Evolutionary conservation across 1,140 invertebrate species (phyloP).

Genomic region (Ceratosolen solmsi): DNA sequence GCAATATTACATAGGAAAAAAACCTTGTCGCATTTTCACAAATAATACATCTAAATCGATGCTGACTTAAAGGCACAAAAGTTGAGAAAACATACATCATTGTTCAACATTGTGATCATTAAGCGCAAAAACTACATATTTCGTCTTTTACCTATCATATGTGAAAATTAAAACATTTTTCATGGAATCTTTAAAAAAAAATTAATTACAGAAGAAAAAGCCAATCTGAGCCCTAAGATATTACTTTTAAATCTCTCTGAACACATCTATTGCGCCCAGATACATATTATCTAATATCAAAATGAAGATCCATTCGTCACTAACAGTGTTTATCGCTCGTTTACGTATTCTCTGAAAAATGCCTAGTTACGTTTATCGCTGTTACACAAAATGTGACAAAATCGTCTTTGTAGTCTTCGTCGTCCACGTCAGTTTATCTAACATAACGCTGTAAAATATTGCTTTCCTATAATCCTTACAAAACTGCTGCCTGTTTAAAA

Average conservation of each 20-base stretch:
- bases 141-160: constrained; percentile 40
- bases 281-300: constrained; percentile 76
- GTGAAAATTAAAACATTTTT: constrained; percentile 47
- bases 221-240: constrained; percentile 65
- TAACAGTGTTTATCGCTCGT: constrained; percentile 69
- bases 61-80: constrained; percentile 68
- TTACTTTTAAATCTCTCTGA: constrained; percentile 71
- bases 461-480: constrained; percentile 68
- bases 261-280: constrained; percentile 76
- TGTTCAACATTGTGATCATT: constrained; percentile 49
- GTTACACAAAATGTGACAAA: constrained; percentile 66
- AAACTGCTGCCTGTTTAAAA: constrained; percentile 67
- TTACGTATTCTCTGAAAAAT: constrained; percentile 68
- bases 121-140: constrained; percentile 48
- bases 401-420: constrained; percentile 54
- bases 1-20: constrained; percentile 58
- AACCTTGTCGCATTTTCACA: constrained; percentile 62
- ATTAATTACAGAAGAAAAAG: constrained; percentile 57
- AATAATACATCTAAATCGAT: constrained; percentile 63
- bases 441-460: constrained; percentile 73
- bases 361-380: constrained; percentile 63
- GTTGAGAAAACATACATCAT: constrained; percentile 59
- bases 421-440: constrained; percentile 65
- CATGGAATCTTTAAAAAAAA: constrained; percentile 41
- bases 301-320: constrained; percentile 69